Evolutionary conservation across 2,113 vertebrate species (phyloP), one percentile per base, ranked within the genome.

Genomic region (Zosterops hypoxanthus): DNA sequence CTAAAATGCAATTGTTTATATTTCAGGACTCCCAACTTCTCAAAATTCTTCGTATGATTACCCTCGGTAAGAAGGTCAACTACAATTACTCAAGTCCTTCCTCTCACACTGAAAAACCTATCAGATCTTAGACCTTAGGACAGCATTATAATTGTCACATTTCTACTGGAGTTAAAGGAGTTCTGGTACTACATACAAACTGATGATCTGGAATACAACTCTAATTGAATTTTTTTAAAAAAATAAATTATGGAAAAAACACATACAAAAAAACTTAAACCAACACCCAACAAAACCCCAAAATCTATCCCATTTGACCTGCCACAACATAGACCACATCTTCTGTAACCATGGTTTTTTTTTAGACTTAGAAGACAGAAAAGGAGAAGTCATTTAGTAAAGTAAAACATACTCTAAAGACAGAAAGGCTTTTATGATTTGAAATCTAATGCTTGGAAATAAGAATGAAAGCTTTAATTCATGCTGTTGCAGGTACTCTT

Each of bases 381-480:
- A 72, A 90, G 7, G 8, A 80, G 9, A 86, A 22, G 7, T 42
- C 5, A 63, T 69, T 80, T 50, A 81, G 29, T 47, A 77, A 70
- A 12, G 12, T 34, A 76, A 73, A 86, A 85, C 24, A 66, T 33
- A 53, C 6, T 42, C 26, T 29, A 78, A 78, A 88, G 86, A 77
- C 2, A 64, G 17, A 72, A 31, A 73, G 13, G 24, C 21, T 83
- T 91, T 41, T 31, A 86, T n/a, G 29, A 47, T 79, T 50, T 81
- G 33, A 88, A 86, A 76, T 57, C 24, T 24, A 49, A 59, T 82
- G 24, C 34, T 42, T 61, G 47, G 50, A 93, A 94, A 75, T 71
- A 90, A 77, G 36, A 90, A 94, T 41, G 9, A 92, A 95, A 93
- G 65, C 24, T 86, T 72, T 79, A 68, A 93, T 61, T 95, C 63